These are phyloP conservation scores for Loriculus beryllinus DNA, from an alignment of 2,797 vertebrate genomes.

Conservation along the genomic window DNA sequence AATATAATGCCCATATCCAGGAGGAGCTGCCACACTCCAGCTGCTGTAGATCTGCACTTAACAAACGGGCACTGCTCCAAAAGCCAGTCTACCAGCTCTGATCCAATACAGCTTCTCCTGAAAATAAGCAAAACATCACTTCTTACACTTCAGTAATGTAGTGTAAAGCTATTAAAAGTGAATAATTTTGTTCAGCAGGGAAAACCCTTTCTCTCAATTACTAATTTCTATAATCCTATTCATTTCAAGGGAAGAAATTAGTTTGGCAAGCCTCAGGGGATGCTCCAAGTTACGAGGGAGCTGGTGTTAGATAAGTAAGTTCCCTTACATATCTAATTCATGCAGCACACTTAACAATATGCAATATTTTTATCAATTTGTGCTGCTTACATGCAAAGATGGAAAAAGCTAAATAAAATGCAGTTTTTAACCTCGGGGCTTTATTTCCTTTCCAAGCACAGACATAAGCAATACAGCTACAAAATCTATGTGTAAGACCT, in stretches of 20 bases:
- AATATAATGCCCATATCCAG: constrained; percentile 94
- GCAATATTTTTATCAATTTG: not conserved
- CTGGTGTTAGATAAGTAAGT: not conserved
- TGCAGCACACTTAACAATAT: not conserved
- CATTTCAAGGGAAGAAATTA: not conserved
- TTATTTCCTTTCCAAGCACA: not conserved
- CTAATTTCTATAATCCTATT: not conserved
- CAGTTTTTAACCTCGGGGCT: not conserved
- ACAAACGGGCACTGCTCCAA: constrained; percentile 92
- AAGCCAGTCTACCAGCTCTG: constrained; percentile 96
- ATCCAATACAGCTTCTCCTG: constrained; percentile 93
- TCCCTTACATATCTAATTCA: not conserved
- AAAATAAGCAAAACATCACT: constrained; percentile 17
- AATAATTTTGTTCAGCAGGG: not conserved
- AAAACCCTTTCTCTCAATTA: not conserved
- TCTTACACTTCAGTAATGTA: not conserved
- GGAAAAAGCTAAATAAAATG: not conserved
- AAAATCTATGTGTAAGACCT: not conserved
- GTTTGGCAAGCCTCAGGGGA: not conserved
- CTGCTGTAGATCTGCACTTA: constrained; percentile 87
- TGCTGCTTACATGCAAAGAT: not conserved
- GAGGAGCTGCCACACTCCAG: constrained; percentile 93
- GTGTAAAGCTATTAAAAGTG: not conserved
- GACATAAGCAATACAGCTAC: not conserved
- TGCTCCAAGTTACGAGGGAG: not conserved